phyloP scores from a whole-genome alignment of 2,888 invertebrate genomes.

The Cetonia aurata region DNA sequence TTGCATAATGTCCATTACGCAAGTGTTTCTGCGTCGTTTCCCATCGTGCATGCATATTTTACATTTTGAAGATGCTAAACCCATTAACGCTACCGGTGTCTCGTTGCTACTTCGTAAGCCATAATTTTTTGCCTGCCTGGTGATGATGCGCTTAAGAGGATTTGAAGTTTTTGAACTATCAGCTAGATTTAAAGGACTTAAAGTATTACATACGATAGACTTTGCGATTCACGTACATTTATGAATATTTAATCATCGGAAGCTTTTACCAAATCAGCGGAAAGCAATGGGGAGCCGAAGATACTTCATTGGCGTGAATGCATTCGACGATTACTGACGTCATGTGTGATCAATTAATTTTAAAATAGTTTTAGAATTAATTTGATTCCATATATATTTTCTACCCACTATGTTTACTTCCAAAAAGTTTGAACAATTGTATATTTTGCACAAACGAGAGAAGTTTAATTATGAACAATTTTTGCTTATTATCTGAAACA shows the following conservation, averaged over 20 bases:
- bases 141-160: constrained; percentile 30
- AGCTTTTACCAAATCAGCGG: constrained; percentile 37
- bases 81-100: constrained; percentile 4
- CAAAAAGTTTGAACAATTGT: too few relatives aligned
- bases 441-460: too few relatives aligned
- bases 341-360: too few relatives aligned
- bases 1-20: too few relatives aligned
- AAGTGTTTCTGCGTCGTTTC: background rate
- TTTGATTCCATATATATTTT: too few relatives aligned
- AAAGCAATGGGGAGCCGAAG: background rate
- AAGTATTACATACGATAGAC: constrained; percentile 27
- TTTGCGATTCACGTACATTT: constrained; percentile 28
- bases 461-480: too few relatives aligned
- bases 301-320: too few relatives aligned
- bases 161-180: constrained; percentile 42
- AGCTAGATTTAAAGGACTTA: constrained; percentile 43
- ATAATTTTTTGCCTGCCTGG: background rate
- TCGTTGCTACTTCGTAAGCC: background rate
- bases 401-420: too few relatives aligned
- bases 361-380: too few relatives aligned
- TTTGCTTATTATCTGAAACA: too few relatives aligned
- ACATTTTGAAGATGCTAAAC: constrained; percentile 23
- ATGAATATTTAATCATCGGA: constrained; percentile 38
- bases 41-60: constrained; percentile 16
- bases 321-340: too few relatives aligned